Base-by-base conservation (phyloP, 2,888 invertebrate species). In the Cheilosia urbana region DNA sequence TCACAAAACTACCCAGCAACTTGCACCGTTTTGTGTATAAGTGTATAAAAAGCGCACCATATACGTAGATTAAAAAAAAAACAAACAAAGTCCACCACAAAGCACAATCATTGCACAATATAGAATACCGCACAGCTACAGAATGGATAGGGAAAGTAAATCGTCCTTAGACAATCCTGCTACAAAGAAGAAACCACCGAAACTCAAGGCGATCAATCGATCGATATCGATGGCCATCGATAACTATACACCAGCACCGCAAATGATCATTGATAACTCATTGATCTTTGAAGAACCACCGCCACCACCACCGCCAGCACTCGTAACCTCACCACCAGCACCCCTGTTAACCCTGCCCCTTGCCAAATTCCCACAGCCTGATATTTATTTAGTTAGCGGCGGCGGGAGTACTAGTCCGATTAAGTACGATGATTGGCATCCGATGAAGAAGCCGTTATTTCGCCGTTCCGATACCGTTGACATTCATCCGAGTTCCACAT, bases 191-290 rank as follows among this genome's bases (percentile, higher is more conserved):
- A 92, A 91, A 77, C 92, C 92, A 84, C 92, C 92, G 89, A 93
- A 92, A 90, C 89, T 93, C 88, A 92, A 91, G 89, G 90, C 91
- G 81, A 91, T 92, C 76, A 91, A 92, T 88, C 91, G 92, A 42
- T 92, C 92, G n/a, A 89, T 92, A 30, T 92, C 92, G 47, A 91
- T 92, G 90, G 92, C 92, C 78, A 92, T 92, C 83, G 92, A 92
- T 69, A 92, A 93, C 66, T 92, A 93, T 88, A 90, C 90, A 51
- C 92, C 92, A 80, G 77, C 84, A 63, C 89, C 89, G 49, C 88
- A 89, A 77, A 88, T 89, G 89, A 77, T 90, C 63, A 88, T 89
- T 82, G 90, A 90, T 57, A 89, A 90, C 62, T 89, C 91, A 75
- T 87, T 90, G 66, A 89, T 91, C 79, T 89, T 91, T 85, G 91